These are phyloP conservation scores for Bradypodion ventrale DNA, from an alignment of 2,797 vertebrate genomes.

Conservation along the genomic window DNA sequence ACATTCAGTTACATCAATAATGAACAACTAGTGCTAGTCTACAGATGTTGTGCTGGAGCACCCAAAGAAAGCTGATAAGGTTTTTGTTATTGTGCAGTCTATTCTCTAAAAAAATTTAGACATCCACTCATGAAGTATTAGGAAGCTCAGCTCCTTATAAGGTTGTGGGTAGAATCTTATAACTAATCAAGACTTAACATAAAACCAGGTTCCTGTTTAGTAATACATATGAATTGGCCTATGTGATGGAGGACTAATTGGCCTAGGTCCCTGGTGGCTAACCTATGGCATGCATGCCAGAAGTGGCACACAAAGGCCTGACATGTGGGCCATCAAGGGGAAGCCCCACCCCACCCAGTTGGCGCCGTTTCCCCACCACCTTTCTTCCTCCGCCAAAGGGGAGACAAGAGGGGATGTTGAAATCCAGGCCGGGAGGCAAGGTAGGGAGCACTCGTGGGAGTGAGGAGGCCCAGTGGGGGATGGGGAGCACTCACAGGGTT, in stretches of 20 bases:
- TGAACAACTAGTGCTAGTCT: neutral
- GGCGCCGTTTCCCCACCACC: too few species aligned
- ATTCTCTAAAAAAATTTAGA: neutral
- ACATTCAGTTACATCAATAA: neutral
- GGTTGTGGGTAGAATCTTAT: neutral
- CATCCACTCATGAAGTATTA: neutral
- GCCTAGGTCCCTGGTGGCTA: neutral
- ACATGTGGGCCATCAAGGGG: too few species aligned
- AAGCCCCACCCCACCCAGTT: too few species aligned
- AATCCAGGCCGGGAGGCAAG: too few species aligned
- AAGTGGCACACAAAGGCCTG: too few species aligned
- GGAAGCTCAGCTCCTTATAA: neutral
- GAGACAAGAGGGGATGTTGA: too few species aligned
- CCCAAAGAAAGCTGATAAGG: neutral
- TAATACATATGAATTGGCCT: neutral
- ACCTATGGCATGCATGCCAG: too few species aligned
- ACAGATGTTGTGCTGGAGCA: neutral
- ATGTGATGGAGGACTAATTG: too few species aligned
- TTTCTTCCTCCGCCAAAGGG: neutral
- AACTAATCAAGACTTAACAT: constrained; percentile 4
- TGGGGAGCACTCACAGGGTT: too few species aligned
- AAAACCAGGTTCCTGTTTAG: neutral
- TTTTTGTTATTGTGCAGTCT: constrained; percentile 7
- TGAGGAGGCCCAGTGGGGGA: too few species aligned
- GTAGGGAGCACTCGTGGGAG: too few species aligned